Base-by-base conservation (phyloP, 2,113 vertebrate species). In the Tyto alba region DNA sequence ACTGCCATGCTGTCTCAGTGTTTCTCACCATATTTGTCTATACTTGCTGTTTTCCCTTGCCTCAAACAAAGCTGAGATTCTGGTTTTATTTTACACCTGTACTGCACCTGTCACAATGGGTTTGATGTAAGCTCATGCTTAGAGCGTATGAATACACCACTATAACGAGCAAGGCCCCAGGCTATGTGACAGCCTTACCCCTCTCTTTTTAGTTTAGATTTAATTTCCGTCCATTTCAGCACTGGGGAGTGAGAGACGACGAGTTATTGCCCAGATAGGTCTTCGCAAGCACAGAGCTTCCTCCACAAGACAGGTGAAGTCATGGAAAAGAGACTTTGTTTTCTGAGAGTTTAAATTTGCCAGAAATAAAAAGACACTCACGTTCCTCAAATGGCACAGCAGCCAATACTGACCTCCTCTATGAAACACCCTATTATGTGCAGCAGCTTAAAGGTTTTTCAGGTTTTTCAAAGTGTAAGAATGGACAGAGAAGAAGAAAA, bases 101-200 rank as follows among this genome's bases (percentile, higher is more conserved):
- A 11, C 68, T 57, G 82, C 48, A 12, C 20, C 43, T 59, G 59
- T 48, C 48, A 78, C 2, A 16, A 2, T 6, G 38, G 72, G 32
- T 25, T 57, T 74, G 60, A 23, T 27, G 41, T 19, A 11, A 63
- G 47, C 47, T 47, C 43, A 6, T 53, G 25, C 32, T 41, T 77
- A 64, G 64, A 52, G 40, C 47, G 11, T 10, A 56, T 18, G 15
- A 81, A 40, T 2, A 16, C 57, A 7, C 21, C 7, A 2, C 17
- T 16, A 0, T 11, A 18, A 55, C 0, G 11, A 47, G 26, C 26
- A 16, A 32, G 34, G 50, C 10, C 59, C 36, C 34, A 6, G 71
- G 71, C 20, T 7, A 8, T 21, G 71, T 15, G 56, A 40, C 45
- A 50, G 62, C 52, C 21, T 47, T 21, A 26, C 3, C 47, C 73